phyloP scores from a whole-genome alignment of 2,797 vertebrate species.

The Molossus alvarezi region DNA sequence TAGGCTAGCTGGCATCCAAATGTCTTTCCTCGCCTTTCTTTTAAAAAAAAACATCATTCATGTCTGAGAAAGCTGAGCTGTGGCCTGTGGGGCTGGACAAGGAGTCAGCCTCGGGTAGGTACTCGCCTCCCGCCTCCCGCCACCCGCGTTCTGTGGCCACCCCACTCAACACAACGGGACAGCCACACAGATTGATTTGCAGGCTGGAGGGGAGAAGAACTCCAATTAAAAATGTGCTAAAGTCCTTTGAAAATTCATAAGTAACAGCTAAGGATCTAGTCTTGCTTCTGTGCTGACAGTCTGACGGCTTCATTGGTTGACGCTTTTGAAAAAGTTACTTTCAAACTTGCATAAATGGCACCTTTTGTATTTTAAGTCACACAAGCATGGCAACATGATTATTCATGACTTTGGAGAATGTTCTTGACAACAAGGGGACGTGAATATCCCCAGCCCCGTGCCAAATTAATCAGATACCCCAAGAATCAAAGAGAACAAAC shows the following conservation, averaged over 20 bases:
- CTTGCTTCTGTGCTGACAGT: constrained; percentile 71
- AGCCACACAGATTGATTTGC: constrained; percentile 47
- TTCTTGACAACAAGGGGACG: constrained; percentile 68
- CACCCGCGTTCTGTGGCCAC: not conserved
- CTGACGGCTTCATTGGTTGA: constrained; percentile 76
- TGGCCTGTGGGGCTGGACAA: not conserved
- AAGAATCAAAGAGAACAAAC: constrained; percentile 72
- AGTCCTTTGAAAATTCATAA: constrained; percentile 84
- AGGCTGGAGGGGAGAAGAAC: not conserved
- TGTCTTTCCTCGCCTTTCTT: not conserved
- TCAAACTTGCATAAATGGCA: constrained; percentile 70
- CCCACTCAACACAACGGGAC: not conserved
- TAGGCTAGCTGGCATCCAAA: not conserved
- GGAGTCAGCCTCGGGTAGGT: constrained; percentile 13
- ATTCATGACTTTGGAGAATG: constrained; percentile 78
- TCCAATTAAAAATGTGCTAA: constrained; percentile 85
- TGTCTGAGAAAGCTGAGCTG: not conserved
- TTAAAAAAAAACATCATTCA: constrained; percentile 38
- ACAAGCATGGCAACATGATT: constrained; percentile 74
- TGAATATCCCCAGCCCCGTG: constrained; percentile 50
- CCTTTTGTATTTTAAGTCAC: constrained; percentile 81
- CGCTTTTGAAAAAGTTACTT: constrained; percentile 82
- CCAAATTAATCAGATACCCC: constrained; percentile 65
- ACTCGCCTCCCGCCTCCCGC: not conserved
- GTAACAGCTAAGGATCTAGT: constrained; percentile 68